Base-by-base conservation (phyloP, 2,797 vertebrate genomes). In the Selene dorsalis region DNA sequence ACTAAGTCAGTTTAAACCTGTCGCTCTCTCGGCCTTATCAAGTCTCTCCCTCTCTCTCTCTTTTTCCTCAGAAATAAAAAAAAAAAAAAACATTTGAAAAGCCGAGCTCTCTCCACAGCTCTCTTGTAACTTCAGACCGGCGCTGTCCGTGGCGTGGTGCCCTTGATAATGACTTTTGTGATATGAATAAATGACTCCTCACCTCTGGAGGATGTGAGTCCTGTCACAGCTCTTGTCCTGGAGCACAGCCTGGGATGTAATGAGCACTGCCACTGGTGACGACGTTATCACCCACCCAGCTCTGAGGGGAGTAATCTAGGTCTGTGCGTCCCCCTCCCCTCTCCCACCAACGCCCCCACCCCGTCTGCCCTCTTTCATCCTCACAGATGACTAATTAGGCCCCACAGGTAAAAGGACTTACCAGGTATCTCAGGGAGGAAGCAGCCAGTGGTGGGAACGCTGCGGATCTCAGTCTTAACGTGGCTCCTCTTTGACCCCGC, bases 351-450 rank as follows among this genome's bases (percentile, higher is more conserved):
- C 6, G 7, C 7, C 32, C 7, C 32, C 32, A 30, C 30, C 30
- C 30, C 30, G 2, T 35, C 39, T 41, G 56, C 50, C 58, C 63
- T 50, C 60, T 69, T 47, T 69, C 53, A 61, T 82, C 68, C 62
- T 52, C 1, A 48, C 66, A 70, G 22, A 81, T 71, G 76, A 74
- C 75, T 92, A 91, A 91, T 91, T 88, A 87, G 79, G 79, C 81
- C 90, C 73, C 84, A 22, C 71, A 66, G 83, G 81, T 80, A 28
- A 70, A 70, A 73, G 43, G 65, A 75, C 81, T 84, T 79, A 80
- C 14, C n/a, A 20, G 62, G 45, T 50, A 45, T 79, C 58, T 73
- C 8, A 32, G 70, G 70, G 53, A 70, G 45, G 18, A 75, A 62
- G 20, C 72, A 45, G 50, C 24, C 67, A 0, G 30, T 3, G 50